Evolutionary conservation across 2,888 invertebrate genomes (phyloP).

Genomic region (Eueremaeus valkanovi): DNA sequence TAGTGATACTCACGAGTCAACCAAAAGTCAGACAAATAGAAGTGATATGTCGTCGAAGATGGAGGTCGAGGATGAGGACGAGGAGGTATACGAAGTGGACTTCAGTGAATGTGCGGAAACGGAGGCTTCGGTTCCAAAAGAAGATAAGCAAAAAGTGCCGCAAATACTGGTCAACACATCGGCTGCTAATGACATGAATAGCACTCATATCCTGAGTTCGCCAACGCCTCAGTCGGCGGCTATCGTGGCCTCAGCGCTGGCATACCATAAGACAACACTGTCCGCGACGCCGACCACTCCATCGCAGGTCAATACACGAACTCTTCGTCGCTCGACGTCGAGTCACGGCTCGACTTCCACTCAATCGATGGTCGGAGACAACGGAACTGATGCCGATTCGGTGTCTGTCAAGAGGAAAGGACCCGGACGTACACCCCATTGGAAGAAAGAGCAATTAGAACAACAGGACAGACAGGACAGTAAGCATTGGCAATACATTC

Average conservation of each 20-base stretch:
- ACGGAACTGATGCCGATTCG: background rate
- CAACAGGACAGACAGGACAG: too few relatives aligned
- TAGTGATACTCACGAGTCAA: background rate
- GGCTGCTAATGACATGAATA: background rate
- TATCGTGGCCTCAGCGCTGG: background rate
- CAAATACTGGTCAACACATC: background rate
- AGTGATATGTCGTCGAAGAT: too few relatives aligned
- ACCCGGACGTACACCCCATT: background rate
- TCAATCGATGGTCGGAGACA: background rate
- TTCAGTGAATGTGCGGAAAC: background rate
- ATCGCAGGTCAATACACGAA: background rate
- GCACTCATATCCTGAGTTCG: background rate
- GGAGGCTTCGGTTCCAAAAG: background rate
- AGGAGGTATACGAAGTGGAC: constrained; percentile 19
- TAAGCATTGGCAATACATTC: too few relatives aligned
- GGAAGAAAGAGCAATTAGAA: background rate
- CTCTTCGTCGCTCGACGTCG: constrained; percentile 7
- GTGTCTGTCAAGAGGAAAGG: background rate
- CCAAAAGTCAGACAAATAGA: too few relatives aligned
- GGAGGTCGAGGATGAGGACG: constrained; percentile 3
- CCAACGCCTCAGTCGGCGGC: background rate
- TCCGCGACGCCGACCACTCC: background rate
- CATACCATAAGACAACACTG: background rate
- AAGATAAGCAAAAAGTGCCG: background rate
- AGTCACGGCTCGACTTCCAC: constrained; percentile 1